Base-by-base conservation (phyloP, 2,113 vertebrate genomes). In the Helogale parvula region DNA sequence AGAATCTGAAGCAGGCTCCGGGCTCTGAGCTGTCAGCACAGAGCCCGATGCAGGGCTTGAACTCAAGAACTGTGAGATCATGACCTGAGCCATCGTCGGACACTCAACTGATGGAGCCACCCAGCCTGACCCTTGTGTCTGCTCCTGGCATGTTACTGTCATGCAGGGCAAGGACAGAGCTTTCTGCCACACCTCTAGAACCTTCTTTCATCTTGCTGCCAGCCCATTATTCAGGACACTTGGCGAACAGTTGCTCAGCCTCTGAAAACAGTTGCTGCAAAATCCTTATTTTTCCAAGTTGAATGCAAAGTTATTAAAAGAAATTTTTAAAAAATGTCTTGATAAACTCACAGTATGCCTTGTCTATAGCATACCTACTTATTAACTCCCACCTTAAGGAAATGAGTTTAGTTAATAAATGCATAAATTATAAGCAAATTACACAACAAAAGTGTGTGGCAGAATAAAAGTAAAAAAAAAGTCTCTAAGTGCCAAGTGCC, bases 401-500 rank as follows among this genome's bases (percentile, higher is more conserved):
- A 94, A 74, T 89, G 19, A 52, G 2, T 86, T 57, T 86, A 45
- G n/a, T 91, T 60, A 96, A 81, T 60, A 45, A 35, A 80, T n/a
- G 27, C 50, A 77, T 71, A 96, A 35, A 65, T 89, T 65, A 25
- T 15, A 5, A 82, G 90, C 31, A 19, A 29, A 47, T 84, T 94
- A 81, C 84, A 65, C 76, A 88, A 60, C 66, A 83, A 41, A 96
- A 50, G 12, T 41, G 8, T 79, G 72, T 74, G 80, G 27, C 13
- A 54, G 65, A 90, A 92, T 95, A 92, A 92, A 97, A 88, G 23
- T 81, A 29, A 69, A 88, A 83, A 94, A 38, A 94, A 38, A 14
- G 3, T 77, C 60, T 80, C 47, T 74, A 41, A 72, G 76, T 35
- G 33, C 27, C 14, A 65, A 19, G 4, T 95, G 87, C 50, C 50